Evolutionary conservation across 2,888 invertebrate species (phyloP).

Genomic region (Notodonta dromedarius): DNA sequence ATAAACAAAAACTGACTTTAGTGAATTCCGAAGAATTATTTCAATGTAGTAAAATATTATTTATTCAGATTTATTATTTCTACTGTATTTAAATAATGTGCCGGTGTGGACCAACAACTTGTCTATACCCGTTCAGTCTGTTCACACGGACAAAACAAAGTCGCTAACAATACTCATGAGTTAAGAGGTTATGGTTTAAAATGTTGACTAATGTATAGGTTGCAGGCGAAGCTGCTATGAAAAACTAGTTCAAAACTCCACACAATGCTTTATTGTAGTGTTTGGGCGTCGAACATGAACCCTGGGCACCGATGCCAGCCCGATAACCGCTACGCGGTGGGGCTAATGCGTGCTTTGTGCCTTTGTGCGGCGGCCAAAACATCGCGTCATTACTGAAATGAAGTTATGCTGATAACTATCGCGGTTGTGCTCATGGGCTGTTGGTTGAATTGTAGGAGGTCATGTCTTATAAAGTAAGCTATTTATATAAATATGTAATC

Average conservation of each 20-base stretch:
- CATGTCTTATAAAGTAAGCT: not conserved
- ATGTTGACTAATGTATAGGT: not conserved
- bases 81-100: too few relatives aligned
- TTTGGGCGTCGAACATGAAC: not conserved
- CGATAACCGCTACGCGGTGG: not conserved
- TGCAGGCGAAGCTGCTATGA: not conserved
- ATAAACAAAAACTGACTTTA: too few relatives aligned
- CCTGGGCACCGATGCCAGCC: not conserved
- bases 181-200: too few relatives aligned
- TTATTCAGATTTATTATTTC: too few relatives aligned
- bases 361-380: not conserved
- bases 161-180: too few relatives aligned
- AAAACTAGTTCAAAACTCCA: not conserved
- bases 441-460: not conserved
- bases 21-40: too few relatives aligned
- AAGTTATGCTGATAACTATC: slow-evolving; percentile 4
- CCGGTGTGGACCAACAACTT: too few relatives aligned
- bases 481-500: not conserved
- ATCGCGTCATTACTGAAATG: slow-evolving; percentile 4
- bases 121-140: too few relatives aligned
- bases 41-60: too few relatives aligned
- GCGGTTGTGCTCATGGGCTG: not conserved
- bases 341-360: slow-evolving; percentile 3
- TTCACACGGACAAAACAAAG: too few relatives aligned
- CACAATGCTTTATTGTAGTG: not conserved